These are phyloP conservation scores for Callospermophilus lateralis DNA, from an alignment of 2,113 vertebrate species.

Conservation along the genomic window DNA sequence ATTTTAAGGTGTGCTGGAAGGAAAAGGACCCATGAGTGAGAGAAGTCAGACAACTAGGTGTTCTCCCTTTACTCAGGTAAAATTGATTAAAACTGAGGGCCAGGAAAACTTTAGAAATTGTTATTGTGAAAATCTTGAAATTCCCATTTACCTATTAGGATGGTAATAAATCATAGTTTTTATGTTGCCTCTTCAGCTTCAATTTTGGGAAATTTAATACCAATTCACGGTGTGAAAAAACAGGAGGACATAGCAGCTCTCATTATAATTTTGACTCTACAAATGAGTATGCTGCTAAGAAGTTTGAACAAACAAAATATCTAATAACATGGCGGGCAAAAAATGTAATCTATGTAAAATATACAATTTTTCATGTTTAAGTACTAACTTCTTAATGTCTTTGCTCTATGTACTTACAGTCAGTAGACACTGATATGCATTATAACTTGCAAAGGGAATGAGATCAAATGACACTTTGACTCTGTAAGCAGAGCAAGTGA, in stretches of 20 bases:
- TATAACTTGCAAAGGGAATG: neutral
- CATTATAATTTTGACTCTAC: neutral
- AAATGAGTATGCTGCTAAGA: neutral
- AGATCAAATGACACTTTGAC: constrained; percentile 4
- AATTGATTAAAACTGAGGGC: neutral
- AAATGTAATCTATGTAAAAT: neutral
- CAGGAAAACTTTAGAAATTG: constrained; percentile 12
- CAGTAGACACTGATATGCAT: neutral
- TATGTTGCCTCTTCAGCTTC: neutral
- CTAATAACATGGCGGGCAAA: neutral
- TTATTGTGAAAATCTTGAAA: constrained; percentile 34
- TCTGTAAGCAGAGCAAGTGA: neutral
- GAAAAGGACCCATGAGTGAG: no score
- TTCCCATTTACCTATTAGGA: constrained; percentile 32
- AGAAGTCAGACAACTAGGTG: no score
- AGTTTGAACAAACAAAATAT: neutral
- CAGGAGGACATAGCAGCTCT: neutral
- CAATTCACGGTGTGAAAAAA: neutral
- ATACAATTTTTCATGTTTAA: neutral
- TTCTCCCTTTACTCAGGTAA: no score
- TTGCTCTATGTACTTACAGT: neutral
- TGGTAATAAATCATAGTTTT: neutral
- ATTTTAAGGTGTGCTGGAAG: no score
- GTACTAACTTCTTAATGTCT: neutral
- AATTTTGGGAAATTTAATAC: neutral